A percentile compares a stretch with the other conserved stretches of the same genome.
Evolutionary conservation across 2,113 vertebrate genomes (phyloP).

Genomic region (Labeo catla): DNA sequence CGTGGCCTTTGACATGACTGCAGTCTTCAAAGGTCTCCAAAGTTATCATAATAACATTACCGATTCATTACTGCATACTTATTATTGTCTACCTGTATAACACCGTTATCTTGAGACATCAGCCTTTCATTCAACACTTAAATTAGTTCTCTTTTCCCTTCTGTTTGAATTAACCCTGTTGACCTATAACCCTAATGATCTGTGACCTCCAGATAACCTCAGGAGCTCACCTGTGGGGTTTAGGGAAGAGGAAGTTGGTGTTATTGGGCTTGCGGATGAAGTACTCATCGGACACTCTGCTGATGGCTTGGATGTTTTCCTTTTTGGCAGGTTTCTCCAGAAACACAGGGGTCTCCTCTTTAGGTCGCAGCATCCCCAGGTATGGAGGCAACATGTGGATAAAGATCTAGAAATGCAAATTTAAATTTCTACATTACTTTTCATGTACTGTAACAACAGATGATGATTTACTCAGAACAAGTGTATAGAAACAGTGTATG

Average conservation of each 20-base stretch:
- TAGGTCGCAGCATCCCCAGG: slow-evolving; percentile 83
- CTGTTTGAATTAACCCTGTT: neutral
- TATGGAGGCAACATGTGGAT: slow-evolving; percentile 85
- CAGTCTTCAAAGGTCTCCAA: neutral
- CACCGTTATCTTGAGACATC: neutral
- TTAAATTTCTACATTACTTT: neutral
- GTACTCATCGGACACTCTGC: slow-evolving; percentile 83
- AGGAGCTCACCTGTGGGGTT: slow-evolving; percentile 77
- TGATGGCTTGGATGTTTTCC: slow-evolving; percentile 65
- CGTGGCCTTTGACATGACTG: neutral
- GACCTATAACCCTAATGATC: neutral
- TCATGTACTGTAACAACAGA: neutral
- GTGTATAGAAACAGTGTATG: too few relatives aligned
- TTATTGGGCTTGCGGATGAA: slow-evolving; percentile 86
- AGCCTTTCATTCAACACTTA: neutral
- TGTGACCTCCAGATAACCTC: neutral
- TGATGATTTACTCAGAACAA: neutral
- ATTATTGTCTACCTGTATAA: neutral
- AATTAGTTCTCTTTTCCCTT: too few relatives aligned
- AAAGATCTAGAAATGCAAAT: slow-evolving; percentile 78
- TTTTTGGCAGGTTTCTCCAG: slow-evolving; percentile 65
- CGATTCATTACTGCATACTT: neutral
- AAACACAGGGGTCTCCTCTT: slow-evolving; percentile 76
- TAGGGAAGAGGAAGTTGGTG: slow-evolving; percentile 81
- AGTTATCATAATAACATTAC: neutral